Base-by-base conservation (phyloP, 2,888 invertebrate genomes). In the Campaea margaritaria region DNA sequence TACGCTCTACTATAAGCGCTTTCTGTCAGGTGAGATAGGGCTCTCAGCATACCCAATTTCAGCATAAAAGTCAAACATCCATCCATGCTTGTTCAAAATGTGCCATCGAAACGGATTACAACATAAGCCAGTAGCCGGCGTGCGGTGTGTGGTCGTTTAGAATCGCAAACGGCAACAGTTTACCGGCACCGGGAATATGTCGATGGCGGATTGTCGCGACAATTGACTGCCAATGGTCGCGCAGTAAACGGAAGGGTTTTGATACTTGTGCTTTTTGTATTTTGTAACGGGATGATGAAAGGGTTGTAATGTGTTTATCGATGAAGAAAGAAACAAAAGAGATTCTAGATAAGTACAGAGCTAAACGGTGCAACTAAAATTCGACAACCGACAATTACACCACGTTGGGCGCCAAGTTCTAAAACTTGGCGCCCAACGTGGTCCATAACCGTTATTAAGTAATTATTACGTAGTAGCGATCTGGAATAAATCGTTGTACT, bases 201-300 rank as follows among this genome's bases (percentile, higher is more conserved):
- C 81, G 75, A 78, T 77, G 70, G 66, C 68, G 72, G 68, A 68
- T 64, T 51, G 57, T 52, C 64, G 64, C 68, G 73, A 74, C 65
- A 63, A 72, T 72, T 61, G 67, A 58, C 56, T 63, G 62, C 43
- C 16, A 42, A 58, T 46, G 21, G 47, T 36, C 36, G 42, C 47
- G 28, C 48, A 36, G 13, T 34, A 4, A 54, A 58, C 51, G 21
- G 31, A 43, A 34, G 41, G 10, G 36, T 45, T 44, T 62, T 62
- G 62, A 55, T 62, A 58, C 62, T 62, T 58, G 50, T n/a, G 21
- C 7, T 39, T 28, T 38, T n/a, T 3, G n/a, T 3, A 12, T 12
- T 2, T 12, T 12, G 12, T n/a, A 36, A 43, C 10, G 10, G 1
- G 7, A 9, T 31, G 31, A 31, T 9, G 31, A 7, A 31, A 36